Evolutionary conservation across 2,113 vertebrate species (phyloP), one percentile per base, ranked within the genome.

Genomic region (Poecilia latipinna): DNA sequence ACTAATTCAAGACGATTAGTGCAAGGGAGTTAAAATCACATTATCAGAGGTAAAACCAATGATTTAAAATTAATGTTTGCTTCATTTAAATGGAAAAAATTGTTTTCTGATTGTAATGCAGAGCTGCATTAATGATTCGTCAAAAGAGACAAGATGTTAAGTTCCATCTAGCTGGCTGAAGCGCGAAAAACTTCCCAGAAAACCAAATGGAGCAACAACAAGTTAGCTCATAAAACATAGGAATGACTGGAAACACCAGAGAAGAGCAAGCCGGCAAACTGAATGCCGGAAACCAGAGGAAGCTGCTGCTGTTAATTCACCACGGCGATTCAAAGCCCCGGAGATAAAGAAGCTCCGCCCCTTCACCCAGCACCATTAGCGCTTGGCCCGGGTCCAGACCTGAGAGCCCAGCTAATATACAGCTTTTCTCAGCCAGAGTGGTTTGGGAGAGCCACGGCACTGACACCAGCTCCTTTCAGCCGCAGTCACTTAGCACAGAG

Each of bases 331-430:
- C 19, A 65, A 81, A 63, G 67, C 12, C 54, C 29, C 37, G 39
- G 42, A 79, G 71, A 82, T 76, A 68, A 71, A 75, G 60, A 29
- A 22, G 57, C 26, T 8, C 48, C 48, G 5, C 48, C 48, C 66
- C 37, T 57, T 0, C 7, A 28, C 44, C 62, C 72, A 77, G 73
- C 61, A 48, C 60, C 81, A 82, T 87, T 82, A 89, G 35, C 1
- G 61, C 44, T 31, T 87, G 86, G 84, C 86, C 60, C 33, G 0
- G 29, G 44, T 87, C 86, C 88, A 87, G 65, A 70, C 61, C 75
- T 72, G 48, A 4, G 22, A 66, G 62, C 32, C 65, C 1, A 64
- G 74, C 48, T 82, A 61, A 75, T 54, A 64, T 64, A 42, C 77
- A 44, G 67, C 63, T 54, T 54, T 54, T 24, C 51, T 54, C 51